Evolutionary conservation across 2,797 vertebrate genomes (phyloP), one percentile per base, ranked within the genome.

Genomic region (Buceros bicornis): DNA sequence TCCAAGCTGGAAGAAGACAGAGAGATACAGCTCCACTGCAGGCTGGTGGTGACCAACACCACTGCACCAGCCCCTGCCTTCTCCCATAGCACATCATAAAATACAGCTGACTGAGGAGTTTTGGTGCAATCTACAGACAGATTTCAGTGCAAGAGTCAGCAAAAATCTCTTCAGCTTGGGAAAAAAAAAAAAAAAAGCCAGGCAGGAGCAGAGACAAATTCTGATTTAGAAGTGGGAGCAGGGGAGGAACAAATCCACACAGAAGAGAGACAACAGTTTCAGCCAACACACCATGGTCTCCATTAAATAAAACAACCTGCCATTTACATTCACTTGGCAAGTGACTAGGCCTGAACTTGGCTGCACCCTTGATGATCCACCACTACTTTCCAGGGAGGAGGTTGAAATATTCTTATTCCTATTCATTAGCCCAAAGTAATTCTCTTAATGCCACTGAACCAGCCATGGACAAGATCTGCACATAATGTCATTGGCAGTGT

Each of bases 371-470:
- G 91, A 96, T 90, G 94, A 93, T 79, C 26, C 94, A 96, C 97
- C 96, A 94, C 95, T 96, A 90, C 77, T 80, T 94, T 92, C 92
- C 96, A 97, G 56, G 78, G 94, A 94, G 89, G 89, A 83, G 92
- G 71, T 11, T 87, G 91, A 97, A 98, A 97, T 97, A 97, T 96
- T 95, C 91, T 97, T 97, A 97, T 96, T 97, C 92, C 94, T 96
- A 97, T 97, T 97, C 95, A 92, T 97, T 96, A 97, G 93, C 85
- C 94, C 96, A 97, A 97, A 98, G 95, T 94, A 97, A 98, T 97
- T 97, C 97, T 97, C 97, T 97, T 95, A 96, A 96, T 94, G 77
- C 94, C 89, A 81, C 88, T 16, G 65, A 93, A 95, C 94, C 95
- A 96, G 92, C 93, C 67, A 89, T 60, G 93, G 97, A 97, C 95